Conservation (phyloP, 2,888 invertebrate species). For the Dasysyrphus albostriatus region DNA sequence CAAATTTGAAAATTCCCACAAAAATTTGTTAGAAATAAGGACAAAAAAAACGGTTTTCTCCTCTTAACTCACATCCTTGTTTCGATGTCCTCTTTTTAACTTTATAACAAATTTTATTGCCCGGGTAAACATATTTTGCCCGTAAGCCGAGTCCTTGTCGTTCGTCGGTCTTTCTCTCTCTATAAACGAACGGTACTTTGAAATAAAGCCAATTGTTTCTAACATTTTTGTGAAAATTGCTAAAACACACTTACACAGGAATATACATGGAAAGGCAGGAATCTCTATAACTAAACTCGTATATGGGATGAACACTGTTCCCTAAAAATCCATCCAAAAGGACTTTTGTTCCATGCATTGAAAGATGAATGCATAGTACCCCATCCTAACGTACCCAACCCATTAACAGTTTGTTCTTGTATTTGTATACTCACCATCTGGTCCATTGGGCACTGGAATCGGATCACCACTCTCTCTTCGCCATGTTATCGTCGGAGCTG, state of each 20-base stretch:
- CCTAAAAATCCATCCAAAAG: slow-evolving; percentile 8
- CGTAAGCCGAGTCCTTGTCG: slow-evolving; percentile 34
- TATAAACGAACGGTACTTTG: slow-evolving; percentile 43
- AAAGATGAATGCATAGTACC: slow-evolving; percentile 2
- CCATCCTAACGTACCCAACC: background rate
- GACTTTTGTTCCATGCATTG: background rate
- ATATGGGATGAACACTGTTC: background rate
- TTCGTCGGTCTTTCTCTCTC: slow-evolving; percentile 23
- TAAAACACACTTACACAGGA: slow-evolving; percentile 21
- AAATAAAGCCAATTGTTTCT: slow-evolving; percentile 69
- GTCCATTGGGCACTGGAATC: slow-evolving; percentile 88
- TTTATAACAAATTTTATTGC: slow-evolving; percentile 70
- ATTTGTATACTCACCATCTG: slow-evolving; percentile 86
- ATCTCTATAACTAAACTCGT: background rate
- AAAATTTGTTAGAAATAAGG: slow-evolving; percentile 11
- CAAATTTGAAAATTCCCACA: slow-evolving; percentile 44
- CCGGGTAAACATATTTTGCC: slow-evolving; percentile 60
- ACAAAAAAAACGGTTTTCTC: background rate
- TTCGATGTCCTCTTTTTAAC: slow-evolving; percentile 27
- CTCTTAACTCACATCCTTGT: slow-evolving; percentile 13
- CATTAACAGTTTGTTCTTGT: background rate
- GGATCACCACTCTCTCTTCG: slow-evolving; percentile 91
- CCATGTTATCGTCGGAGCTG: slow-evolving; percentile 94
- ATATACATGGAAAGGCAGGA: background rate
- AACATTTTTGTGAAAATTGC: slow-evolving; percentile 73